phyloP scores from a whole-genome alignment of 2,113 vertebrate species.

The Leuciscus idus region DNA sequence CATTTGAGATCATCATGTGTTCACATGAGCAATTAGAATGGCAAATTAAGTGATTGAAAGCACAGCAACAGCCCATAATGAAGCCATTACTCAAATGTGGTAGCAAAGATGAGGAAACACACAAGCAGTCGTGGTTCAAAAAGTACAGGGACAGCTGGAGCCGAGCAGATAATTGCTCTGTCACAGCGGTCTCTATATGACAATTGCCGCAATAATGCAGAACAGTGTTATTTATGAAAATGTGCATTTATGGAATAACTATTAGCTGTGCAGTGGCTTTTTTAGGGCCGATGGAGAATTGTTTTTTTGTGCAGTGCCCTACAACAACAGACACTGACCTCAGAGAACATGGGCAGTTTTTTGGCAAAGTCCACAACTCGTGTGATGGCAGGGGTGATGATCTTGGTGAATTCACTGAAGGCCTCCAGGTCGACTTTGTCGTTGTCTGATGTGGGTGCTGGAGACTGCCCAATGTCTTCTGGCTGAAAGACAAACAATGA shows the following conservation, averaged over 20 bases:
- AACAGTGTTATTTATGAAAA: not conserved
- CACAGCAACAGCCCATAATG: not conserved
- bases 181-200: not conserved
- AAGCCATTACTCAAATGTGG: not conserved
- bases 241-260: not conserved
- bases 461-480: conserved; percentile 94
- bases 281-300: not conserved
- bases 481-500: conserved; percentile 77
- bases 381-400: conserved; percentile 98
- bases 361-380: conserved; percentile 99
- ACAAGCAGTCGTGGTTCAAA: not conserved
- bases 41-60: not conserved
- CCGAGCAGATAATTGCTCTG: not conserved
- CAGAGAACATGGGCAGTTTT: conserved; percentile 96
- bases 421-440: conserved; percentile 98
- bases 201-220: not conserved
- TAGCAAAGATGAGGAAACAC: not conserved
- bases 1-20: not conserved
- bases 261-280: not conserved
- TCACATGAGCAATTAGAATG: not conserved
- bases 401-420: conserved; percentile 99
- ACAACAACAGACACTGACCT: conserved; percentile 69
- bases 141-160: not conserved
- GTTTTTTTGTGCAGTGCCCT: not conserved
- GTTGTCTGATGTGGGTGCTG: conserved; percentile 85